Conservation (phyloP, 2,797 vertebrate species). For the Micrastur ruficollis region DNA sequence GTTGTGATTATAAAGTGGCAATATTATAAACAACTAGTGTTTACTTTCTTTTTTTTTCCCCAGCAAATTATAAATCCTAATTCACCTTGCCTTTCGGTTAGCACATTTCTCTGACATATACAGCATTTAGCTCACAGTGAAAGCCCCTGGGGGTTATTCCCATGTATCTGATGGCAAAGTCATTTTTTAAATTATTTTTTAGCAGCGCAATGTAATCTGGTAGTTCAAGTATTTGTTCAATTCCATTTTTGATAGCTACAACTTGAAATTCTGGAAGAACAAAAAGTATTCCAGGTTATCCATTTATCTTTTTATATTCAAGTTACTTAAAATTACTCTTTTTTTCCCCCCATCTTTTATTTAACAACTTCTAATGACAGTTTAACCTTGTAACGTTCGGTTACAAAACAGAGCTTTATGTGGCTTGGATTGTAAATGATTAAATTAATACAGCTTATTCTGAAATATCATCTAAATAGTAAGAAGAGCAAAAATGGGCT, state of each 20-base stretch:
- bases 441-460: background rate
- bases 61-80: background rate
- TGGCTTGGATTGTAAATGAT: background rate
- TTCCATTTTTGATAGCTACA: background rate
- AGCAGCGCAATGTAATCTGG: background rate
- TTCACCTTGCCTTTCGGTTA: background rate
- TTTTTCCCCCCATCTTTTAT: background rate
- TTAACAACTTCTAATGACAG: background rate
- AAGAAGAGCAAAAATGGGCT: background rate
- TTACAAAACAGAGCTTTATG: background rate
- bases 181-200: background rate
- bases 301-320: background rate
- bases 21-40: background rate
- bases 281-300: background rate
- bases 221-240: background rate
- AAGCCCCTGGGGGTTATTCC: background rate
- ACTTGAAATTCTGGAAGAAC: background rate
- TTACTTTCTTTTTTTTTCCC: background rate
- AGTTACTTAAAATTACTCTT: background rate
- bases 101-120: background rate
- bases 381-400: background rate
- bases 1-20: background rate
- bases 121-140: background rate
- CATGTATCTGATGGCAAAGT: background rate
- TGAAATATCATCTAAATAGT: background rate